Evolutionary conservation across 1,140 invertebrate species (phyloP), one percentile per base, ranked within the genome.

Genomic region (Nasonia giraulti): DNA sequence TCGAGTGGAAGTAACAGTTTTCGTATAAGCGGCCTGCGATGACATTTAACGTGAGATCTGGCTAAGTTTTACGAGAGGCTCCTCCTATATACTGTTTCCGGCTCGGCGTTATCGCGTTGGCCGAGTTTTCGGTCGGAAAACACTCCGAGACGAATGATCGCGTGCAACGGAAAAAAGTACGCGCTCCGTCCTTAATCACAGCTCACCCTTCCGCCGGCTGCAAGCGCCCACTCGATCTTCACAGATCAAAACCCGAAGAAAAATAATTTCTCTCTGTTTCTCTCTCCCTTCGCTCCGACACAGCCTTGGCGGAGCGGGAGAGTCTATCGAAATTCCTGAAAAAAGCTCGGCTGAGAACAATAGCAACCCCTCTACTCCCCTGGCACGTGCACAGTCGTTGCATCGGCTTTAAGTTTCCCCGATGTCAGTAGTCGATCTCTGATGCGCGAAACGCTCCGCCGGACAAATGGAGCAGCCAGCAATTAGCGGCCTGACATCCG

Each of bases 401-500:
- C 73, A 40, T 74, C 71, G 33, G 17, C 71, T 74, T 17, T 31
- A 20, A 44, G 37, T 75, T 71, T 33, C 27, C 23, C 69, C 2
- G 10, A 17, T 33, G 11, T 17, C 47, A 31, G 33, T 71, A 12
- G 66, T 50, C 23, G 47, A 33, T n/a, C 44, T 2, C 27, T 27
- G 27, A 27, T 23, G 2, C 37, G 73, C n/a, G n/a, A 76, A 69
- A 78, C 14, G 75, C 33, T 83, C 31, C 23, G 75, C n/a, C 12
- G 11, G 33, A 50, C 37, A 77, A 69, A 76, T 68, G 17, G 75
- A 69, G 17, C 62, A 69, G 23, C 20, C 12, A 37, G 62, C 55
- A 82, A 83, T 83, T 83, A 83, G 8, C 23, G 73, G 33, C n/a
- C 40, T 33, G 82, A 83, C 33, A 78, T 47, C 33, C 68, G 66